Base-by-base conservation (phyloP, 2,113 vertebrate species). In the Hemiprocne comata region DNA sequence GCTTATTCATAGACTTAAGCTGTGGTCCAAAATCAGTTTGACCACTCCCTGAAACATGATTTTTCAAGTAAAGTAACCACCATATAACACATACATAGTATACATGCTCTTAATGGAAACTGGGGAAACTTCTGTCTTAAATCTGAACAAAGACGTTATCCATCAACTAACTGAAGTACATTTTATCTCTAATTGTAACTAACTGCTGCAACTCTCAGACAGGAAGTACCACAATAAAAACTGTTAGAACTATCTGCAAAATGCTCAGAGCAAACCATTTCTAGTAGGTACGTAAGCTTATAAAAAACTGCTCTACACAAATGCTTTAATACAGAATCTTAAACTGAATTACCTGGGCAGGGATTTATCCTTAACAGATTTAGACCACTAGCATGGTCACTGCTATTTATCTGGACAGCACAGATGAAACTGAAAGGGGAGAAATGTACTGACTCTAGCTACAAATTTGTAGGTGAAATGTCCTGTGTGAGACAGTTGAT, bases 1-100 rank as follows among this genome's bases (percentile, higher is more conserved):
- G 94, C 91, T 98, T 98, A 90, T 97, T 98, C 83, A 99, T 94
- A 66, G 94, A 97, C 84, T 98, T 97, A 17, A 99, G 97, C 93
- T 99, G 99, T 1, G 99, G 99, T 62, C 95, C 98, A 95, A 99
- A 99, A 94, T 99, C 99, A 0, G 98, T 99, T 74, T 97, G 96
- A 54, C 98, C 96, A 60, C 98, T 97, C 53, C 99, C 99, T 99
- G 96, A 70, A 95, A 96, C 54, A 85, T 61, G 5, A 55, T 72
- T 54, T 94, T 92, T 71, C 42, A 29, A 6, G 79, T 62, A 87
- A 13, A 67, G 62, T 72, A 77, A 78, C n/a, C 36, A 67, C 31
- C 12, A 24, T 12, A 61, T 11, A 55, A 55, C 8, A 62, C 17
- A 50, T 21, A n/a, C 11, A 54, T 7, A 58, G 26, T 42, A 65